Base-by-base conservation (phyloP, 64 coral and sea anemone genomes). In the Stichodactyla helianthus region DNA sequence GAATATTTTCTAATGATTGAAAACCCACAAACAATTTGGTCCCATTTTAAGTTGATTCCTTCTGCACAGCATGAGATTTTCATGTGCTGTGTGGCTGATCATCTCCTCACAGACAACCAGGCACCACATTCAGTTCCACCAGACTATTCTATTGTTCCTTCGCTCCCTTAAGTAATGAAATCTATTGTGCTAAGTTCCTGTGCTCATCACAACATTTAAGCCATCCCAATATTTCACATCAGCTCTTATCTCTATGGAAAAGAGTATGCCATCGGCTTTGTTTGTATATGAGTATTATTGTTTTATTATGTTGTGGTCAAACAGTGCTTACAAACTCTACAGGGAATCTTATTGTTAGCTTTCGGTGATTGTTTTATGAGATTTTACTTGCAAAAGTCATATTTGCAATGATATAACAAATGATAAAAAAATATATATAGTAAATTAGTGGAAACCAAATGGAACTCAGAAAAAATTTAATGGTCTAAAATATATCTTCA, bases 301-400 rank as follows among this genome's bases (percentile, higher is more conserved):
- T 13, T n/a, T 65, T 65, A 23, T 65, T 65, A 23, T 74, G 68
- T 14, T 74, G 25, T 27, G 68, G n/a, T 74, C 68, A 74, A 74
- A 74, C 26, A 74, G n/a, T 27, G 68, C 68, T 74, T 74, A 74
- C 25, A 31, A 65, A 74, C 68, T 74, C 68, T 26, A 74, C 68
- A 74, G 68, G 68, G 68, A 35, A 74, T 4, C 25, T 31, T 11
- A 74, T 74, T 74, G 68, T 74, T 74, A 74, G n/a, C 25, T 35
- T 35, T 31, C 5, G 23, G 5, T 74, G n/a, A 74, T 74, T 74
- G 25, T 31, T 74, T 74, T 27, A 74, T 74, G 14, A 31, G 11
- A 31, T 11, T 74, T 74, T 74, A 11, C n/a, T 20, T 20, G 18
- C 18, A 14, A 62, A 62, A 18, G 19, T 27, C 9, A 70, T 26